Evolutionary conservation across 2,888 invertebrate species (phyloP).

Genomic region (Plebejus argus): DNA sequence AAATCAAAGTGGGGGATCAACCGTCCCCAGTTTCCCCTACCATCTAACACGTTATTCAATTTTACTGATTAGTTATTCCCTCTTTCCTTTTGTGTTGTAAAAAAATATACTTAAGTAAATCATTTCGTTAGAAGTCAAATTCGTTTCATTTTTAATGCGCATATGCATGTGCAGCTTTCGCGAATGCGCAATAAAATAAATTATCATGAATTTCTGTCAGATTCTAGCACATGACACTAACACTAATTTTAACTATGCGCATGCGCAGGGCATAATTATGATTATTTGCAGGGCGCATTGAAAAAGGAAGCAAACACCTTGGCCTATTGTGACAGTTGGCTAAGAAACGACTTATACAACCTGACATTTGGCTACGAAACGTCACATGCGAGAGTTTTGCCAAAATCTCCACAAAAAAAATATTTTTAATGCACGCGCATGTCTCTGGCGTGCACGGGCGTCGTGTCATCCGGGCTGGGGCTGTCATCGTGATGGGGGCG

Average conservation of each 20-base stretch:
- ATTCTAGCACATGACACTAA: neutral
- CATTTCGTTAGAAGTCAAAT: neutral
- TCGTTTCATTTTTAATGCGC: too few species aligned
- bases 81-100: too few species aligned
- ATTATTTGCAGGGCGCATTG: neutral
- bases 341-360: neutral
- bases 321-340: neutral
- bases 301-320: neutral
- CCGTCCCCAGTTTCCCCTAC: too few species aligned
- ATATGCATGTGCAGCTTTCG: too few species aligned
- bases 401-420: too few species aligned
- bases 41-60: too few species aligned
- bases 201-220: too few species aligned
- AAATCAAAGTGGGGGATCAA: too few species aligned
- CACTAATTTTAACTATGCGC: neutral
- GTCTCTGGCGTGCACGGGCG: slow-evolving; percentile 81
- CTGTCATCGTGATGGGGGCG: slow-evolving; percentile 84
- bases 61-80: too few species aligned
- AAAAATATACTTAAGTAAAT: too few species aligned
- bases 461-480: slow-evolving; percentile 86
- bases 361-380: neutral
- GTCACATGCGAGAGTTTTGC: neutral
- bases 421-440: slow-evolving; percentile 75
- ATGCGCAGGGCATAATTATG: neutral
- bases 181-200: neutral